Conservation (phyloP, 2,797 vertebrate genomes). For the Phoebastria nigripes region DNA sequence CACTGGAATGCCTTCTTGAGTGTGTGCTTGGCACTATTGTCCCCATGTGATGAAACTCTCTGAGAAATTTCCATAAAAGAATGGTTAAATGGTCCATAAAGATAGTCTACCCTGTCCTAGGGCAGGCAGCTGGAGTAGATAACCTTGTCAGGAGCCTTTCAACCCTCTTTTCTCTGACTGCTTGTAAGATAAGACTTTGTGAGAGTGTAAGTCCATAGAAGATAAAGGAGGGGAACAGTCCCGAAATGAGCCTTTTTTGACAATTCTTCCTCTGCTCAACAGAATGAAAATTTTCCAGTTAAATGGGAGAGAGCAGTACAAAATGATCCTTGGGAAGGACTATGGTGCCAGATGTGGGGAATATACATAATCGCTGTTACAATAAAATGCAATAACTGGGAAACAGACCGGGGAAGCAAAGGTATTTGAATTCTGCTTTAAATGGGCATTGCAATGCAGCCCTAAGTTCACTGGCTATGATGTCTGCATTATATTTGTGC, state of each 20-base stretch:
- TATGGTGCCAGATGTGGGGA: neutral
- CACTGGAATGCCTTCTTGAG: neutral
- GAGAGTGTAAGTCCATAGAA: neutral
- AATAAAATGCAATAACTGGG: neutral
- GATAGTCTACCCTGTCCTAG: neutral
- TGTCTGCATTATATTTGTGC: neutral
- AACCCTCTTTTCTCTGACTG: neutral
- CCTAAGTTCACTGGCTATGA: neutral
- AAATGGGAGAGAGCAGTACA: neutral
- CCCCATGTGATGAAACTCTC: neutral
- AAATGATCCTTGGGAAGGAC: neutral
- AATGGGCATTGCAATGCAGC: neutral
- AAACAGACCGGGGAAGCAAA: neutral
- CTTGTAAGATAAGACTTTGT: neutral
- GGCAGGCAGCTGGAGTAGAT: neutral
- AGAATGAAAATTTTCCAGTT: neutral
- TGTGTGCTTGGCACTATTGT: neutral
- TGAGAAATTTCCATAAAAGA: neutral
- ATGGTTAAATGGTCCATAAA: neutral
- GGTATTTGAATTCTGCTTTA: neutral
- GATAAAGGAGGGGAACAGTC: neutral
- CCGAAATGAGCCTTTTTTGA: neutral
- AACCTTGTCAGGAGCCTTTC: neutral
- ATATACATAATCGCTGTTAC: neutral
- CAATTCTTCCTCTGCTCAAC: neutral